These are phyloP conservation scores for Cisticola juncidis DNA, from an alignment of 2,113 vertebrate species.

Conservation along the genomic window DNA sequence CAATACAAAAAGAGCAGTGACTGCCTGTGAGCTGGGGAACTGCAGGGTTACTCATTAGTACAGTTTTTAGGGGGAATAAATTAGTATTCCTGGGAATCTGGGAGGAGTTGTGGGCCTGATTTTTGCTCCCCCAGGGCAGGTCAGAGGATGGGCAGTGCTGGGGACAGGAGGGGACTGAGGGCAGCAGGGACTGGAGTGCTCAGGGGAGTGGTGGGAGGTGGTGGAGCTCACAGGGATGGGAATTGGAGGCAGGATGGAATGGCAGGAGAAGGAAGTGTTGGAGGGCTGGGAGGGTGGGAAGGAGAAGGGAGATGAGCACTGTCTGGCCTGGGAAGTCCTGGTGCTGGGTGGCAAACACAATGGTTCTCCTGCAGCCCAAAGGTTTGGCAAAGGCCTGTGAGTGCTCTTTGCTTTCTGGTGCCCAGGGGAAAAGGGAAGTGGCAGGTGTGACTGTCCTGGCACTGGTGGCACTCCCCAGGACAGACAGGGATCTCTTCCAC, in stretches of 20 bases:
- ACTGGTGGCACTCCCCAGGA: background rate
- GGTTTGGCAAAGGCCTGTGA: background rate
- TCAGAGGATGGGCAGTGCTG: background rate
- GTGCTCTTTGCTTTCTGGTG: background rate
- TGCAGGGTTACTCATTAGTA: background rate
- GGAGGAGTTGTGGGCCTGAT: background rate
- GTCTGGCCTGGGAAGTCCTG: accelerated
- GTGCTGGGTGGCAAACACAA: background rate
- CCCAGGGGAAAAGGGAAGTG: background rate
- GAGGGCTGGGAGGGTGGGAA: background rate
- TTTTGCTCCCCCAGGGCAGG: background rate
- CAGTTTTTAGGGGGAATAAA: background rate
- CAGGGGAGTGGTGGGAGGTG: background rate
- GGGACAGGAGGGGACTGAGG: background rate
- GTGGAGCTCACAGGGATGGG: background rate
- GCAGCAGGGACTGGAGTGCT: background rate
- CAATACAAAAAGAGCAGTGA: background rate
- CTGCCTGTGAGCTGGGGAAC: background rate
- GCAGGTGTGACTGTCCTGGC: background rate
- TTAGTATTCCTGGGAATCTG: background rate
- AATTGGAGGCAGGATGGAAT: background rate
- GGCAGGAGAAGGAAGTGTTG: background rate
- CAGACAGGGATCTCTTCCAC: accelerated
- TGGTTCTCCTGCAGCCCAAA: background rate
- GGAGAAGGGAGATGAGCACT: background rate